Percentiles rank a stretch among this genome's conserved stretches.
phyloP scores from a whole-genome alignment of 2,797 vertebrate species.

The Glyptemys insculpta region DNA sequence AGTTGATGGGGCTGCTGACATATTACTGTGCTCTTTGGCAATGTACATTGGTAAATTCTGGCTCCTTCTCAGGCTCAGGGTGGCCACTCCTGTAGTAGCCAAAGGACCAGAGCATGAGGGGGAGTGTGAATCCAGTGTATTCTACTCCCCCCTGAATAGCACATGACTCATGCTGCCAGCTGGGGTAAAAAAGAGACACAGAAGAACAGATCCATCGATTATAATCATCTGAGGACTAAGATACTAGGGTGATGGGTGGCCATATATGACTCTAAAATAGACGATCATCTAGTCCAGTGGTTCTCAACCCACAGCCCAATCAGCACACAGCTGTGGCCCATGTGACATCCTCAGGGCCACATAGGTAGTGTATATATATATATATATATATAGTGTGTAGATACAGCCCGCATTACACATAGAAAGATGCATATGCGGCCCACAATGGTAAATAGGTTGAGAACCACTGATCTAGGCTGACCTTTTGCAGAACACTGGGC shows the following conservation, averaged over 20 bases:
- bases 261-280: neutral
- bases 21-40: too few species aligned
- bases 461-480: fast-evolving
- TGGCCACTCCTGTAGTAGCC: neutral
- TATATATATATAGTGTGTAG: too few species aligned
- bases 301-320: too few species aligned
- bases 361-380: too few species aligned
- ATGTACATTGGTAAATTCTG: too few species aligned
- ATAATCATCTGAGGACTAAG: fast-evolving
- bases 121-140: fast-evolving
- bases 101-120: neutral
- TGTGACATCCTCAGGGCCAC: too few species aligned
- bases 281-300: neutral
- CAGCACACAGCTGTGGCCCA: too few species aligned
- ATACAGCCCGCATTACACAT: too few species aligned
- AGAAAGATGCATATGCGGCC: too few species aligned
- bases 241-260: neutral
- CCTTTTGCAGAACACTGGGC: neutral
- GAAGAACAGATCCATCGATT: neutral
- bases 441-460: too few species aligned
- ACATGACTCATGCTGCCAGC: neutral
- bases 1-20: too few species aligned
- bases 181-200: neutral
- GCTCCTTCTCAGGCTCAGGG: too few species aligned
- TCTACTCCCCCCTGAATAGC: neutral